Evolutionary conservation across 2,113 vertebrate genomes (phyloP).

Genomic region (Eublepharis macularius): DNA sequence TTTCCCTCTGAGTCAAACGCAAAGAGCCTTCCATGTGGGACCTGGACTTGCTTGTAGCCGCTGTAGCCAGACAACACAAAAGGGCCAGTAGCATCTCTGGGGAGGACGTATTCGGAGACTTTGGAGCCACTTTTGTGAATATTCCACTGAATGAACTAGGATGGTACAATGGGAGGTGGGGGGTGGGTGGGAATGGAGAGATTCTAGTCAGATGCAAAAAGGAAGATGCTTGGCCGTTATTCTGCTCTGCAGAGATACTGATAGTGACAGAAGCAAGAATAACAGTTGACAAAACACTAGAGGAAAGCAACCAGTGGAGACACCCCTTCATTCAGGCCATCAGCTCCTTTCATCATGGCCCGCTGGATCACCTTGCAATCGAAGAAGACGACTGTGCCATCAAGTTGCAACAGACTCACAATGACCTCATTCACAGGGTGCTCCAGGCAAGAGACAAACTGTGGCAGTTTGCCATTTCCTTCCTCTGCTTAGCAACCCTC

Average conservation of each 20-base stretch:
- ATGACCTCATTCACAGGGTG: too few relatives aligned
- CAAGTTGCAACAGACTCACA: too few relatives aligned
- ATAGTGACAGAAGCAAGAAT: background rate
- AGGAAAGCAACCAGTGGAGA: background rate
- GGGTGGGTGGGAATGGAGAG: background rate
- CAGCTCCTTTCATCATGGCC: background rate
- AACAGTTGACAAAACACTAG: background rate
- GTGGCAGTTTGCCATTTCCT: too few relatives aligned
- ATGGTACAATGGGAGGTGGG: constrained; percentile 33
- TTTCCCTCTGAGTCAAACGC: constrained; percentile 96
- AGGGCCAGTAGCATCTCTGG: constrained; percentile 90
- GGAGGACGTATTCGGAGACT: constrained; percentile 85
- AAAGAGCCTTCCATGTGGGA: constrained; percentile 91
- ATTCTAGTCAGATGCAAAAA: background rate
- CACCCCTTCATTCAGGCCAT: background rate
- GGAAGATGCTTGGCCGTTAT: rapidly evolving
- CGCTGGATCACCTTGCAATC: background rate
- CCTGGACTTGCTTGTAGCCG: constrained; percentile 96
- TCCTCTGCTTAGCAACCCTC: background rate
- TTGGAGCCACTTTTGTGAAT: constrained; percentile 95
- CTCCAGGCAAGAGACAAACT: too few relatives aligned
- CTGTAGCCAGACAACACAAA: constrained; percentile 95
- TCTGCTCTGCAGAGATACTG: background rate
- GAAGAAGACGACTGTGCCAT: background rate
- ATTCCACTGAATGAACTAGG: constrained; percentile 97